phyloP scores from a whole-genome alignment of 2,888 invertebrate species.

The Piscicola geometra region DNA sequence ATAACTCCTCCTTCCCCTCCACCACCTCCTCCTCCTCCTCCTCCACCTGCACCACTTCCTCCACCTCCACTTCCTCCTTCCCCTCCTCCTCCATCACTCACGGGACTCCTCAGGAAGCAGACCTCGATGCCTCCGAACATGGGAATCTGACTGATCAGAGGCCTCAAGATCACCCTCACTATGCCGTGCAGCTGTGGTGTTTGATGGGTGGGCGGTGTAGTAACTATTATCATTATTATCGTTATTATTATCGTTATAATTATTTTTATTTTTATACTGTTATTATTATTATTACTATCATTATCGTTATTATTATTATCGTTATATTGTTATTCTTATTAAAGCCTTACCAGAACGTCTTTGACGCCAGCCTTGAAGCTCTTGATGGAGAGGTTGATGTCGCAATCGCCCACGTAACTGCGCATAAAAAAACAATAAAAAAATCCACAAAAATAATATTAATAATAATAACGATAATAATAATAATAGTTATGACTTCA shows the following conservation, averaged over 20 bases:
- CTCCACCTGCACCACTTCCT: too few species aligned
- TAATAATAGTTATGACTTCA: not conserved
- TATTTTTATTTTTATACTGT: conserved; percentile 17
- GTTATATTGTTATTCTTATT: not conserved
- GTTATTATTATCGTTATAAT: conserved; percentile 4
- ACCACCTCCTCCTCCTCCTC: too few species aligned
- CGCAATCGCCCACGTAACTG: conserved; percentile 93
- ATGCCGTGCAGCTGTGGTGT: conserved; percentile 70
- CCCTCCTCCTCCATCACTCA: not conserved
- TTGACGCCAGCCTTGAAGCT: conserved; percentile 65
- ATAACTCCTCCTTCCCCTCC: too few species aligned
- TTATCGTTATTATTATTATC: conserved; percentile 19
- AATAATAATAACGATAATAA: not conserved
- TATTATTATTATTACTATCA: conserved; percentile 20
- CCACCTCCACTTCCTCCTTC: not conserved
- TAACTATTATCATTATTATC: conserved; percentile 6
- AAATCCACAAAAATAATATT: not conserved
- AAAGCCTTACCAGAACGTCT: conserved; percentile 59
- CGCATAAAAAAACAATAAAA: not conserved
- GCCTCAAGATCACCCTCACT: conserved; percentile 87
- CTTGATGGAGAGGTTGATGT: conserved; percentile 81
- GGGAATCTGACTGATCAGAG: conserved; percentile 82
- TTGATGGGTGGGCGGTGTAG: not conserved
- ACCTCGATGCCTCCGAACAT: conserved; percentile 89
- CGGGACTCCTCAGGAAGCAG: conserved; percentile 69